A percentile compares a stretch with the other conserved stretches of the same genome.
These are phyloP conservation scores for Arrhopalites spinosus DNA, from an alignment of 2,888 invertebrate genomes.

Conservation along the genomic window DNA sequence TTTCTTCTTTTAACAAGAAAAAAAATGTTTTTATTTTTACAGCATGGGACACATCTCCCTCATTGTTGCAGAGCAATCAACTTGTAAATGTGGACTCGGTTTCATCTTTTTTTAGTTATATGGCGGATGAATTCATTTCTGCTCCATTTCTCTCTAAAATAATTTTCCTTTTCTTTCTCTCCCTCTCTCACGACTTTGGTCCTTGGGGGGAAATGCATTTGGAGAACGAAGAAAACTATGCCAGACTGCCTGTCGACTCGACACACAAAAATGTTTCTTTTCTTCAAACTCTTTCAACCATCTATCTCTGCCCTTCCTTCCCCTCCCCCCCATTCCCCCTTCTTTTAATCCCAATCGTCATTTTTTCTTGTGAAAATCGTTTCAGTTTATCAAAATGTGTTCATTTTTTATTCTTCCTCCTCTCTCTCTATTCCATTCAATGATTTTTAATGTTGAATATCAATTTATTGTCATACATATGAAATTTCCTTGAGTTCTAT, in stretches of 20 bases:
- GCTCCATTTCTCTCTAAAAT: conserved; percentile 2
- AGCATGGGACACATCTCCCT: no score
- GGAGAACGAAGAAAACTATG: not conserved
- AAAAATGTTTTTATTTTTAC: not conserved
- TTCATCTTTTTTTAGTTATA: no score
- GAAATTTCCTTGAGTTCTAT: no score
- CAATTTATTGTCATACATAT: no score
- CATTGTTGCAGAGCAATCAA: no score
- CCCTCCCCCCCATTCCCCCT: not conserved
- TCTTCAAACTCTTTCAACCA: conserved; percentile 1
- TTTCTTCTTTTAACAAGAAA: not conserved
- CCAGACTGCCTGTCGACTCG: not conserved
- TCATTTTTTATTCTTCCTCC: no score
- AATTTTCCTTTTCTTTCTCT: not conserved
- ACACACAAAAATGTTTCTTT: not conserved
- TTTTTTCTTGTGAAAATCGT: no score
- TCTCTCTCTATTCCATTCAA: no score
- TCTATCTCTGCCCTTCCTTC: not conserved
- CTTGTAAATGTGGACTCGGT: no score
- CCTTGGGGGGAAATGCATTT: not conserved
- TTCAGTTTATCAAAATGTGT: no score
- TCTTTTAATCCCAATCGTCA: not conserved
- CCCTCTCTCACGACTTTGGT: not conserved
- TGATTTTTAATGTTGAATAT: no score
- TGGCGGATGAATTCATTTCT: not conserved